Percentiles rank a stretch among this genome's conserved stretches.
Conservation (phyloP, 2,797 vertebrate genomes). For the Yasuhikotakia modesta region DNA sequence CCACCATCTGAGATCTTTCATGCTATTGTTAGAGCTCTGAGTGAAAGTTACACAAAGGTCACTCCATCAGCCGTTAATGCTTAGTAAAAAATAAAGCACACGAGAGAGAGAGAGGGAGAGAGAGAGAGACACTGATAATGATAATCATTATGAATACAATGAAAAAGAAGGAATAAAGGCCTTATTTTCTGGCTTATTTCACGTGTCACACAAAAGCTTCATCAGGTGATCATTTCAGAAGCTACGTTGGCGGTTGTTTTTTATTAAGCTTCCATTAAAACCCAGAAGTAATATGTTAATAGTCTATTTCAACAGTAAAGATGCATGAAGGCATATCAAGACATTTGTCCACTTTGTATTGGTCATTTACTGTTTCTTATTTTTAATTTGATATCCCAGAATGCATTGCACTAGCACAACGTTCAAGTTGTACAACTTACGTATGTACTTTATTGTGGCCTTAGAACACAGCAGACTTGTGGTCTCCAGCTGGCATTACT, state of each 20-base stretch:
- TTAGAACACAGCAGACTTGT: background rate
- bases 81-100: slow-evolving; percentile 13
- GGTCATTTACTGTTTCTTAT: too few relatives aligned
- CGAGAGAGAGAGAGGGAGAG: slow-evolving; percentile 8
- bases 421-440: background rate
- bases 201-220: background rate
- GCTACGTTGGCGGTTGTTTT: slow-evolving; percentile 3
- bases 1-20: slow-evolving; percentile 38
- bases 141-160: slow-evolving; percentile 28
- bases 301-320: slow-evolving; percentile 6
- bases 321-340: background rate
- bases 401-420: too few relatives aligned
- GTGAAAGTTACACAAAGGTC: slow-evolving; percentile 45
- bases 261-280: background rate
- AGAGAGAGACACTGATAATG: slow-evolving; percentile 21
- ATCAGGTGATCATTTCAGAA: slow-evolving; percentile 1
- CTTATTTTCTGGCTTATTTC: slow-evolving; percentile 20
- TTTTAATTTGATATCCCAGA: slow-evolving; percentile 2
- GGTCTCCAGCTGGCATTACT: background rate
- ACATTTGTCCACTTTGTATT: background rate
- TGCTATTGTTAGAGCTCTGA: slow-evolving; percentile 43
- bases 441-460: slow-evolving; percentile 21
- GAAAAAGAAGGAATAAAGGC: background rate
- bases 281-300: slow-evolving; percentile 11
- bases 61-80: slow-evolving; percentile 30